Evolutionary conservation across 64 coral and sea anemone species (phyloP), one percentile per base, ranked within the genome.

Genomic region (Montipora cactus): DNA sequence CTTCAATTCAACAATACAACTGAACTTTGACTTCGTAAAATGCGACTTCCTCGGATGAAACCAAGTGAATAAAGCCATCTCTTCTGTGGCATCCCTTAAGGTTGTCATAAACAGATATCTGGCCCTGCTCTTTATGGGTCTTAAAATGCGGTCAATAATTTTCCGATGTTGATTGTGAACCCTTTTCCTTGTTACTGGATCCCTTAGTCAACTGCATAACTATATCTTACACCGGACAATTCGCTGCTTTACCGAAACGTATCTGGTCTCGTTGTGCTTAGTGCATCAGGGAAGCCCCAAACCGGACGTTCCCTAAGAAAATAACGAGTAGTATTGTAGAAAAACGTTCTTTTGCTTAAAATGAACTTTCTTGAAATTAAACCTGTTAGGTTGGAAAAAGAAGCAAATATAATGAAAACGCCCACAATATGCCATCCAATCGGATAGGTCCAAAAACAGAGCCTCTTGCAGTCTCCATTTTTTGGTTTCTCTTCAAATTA

Each of bases 1-100:
- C 64, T 22, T 84, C 19, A 64, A 86, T n/a, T 71, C 15, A 86
- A 71, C 19, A 64, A 86, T n/a, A 86, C 15, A 86, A 71, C 20
- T 44, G 5, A 70, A 23, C 61, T 8, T 50, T 72, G 66, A 49
- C 81, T 67, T 15, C 44, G 25, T 64, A 25, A 83, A 83, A 83
- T n/a, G 18, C 18, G 18, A 67, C 37, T 69, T 15, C 4, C 12
- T 19, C 37, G 13, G 59, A 47, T 68, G 9, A 44, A 84, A n/a
- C 19, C 19, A 47, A 45, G 46, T 78, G 16, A 20, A 78, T 49
- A 49, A 37, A 48, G 47, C 76, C 13, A 47, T 49, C 76, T n/a
- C 12, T 23, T 21, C 21, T 46, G 2, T 37, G 25, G 25, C 37
- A 76, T 76, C 28, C 74, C 10, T 5, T 10, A 76, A 47, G 46